Base-by-base conservation (phyloP, 2,888 invertebrate species). In the Andricus curvator region DNA sequence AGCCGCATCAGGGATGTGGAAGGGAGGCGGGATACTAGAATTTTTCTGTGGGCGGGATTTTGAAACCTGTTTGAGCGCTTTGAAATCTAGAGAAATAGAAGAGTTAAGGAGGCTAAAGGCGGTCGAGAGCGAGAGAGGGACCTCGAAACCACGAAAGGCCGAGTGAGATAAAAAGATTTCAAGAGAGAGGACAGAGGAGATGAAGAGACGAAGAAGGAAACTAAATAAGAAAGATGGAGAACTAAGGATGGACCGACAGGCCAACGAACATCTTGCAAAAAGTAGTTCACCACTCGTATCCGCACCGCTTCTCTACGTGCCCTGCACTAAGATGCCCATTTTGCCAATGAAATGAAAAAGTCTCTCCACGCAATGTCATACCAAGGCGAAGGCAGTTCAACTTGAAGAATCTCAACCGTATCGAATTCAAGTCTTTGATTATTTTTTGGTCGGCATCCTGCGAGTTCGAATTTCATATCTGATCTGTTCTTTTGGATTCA, bases 21-120 rank as follows among this genome's bases (percentile, higher is more conserved):
- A 80, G 41, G 64, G 29, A 51, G 62, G 74, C 77, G 88, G 86
- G 83, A 89, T 85, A 84, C 85, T 86, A 84, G 81, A 85, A 91
- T 91, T 91, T 92, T 92, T 91, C 90, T 88, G 90, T 89, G 89
- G 91, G 91, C 91, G 91, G 92, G 92, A 92, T 92, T 92, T 91
- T 91, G 91, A 92, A 92, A 92, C 92, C 92, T 91, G 92, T 92
- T 92, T 91, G 90, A 90, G 90, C 88, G 88, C 91, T 91, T 91
- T 90, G 90, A 91, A 90, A 91, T 91, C 90, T 90, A 90, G 89
- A 89, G 85, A 84, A 85, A 85, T 85, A 85, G 85, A 80, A 83
- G 83, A 85, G 85, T 81, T 80, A 82, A 82, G 83, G 83, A 82
- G 83, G 83, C 82, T 82, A 81, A 79, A 83, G 83, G 80, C 83